These are phyloP conservation scores for Drosophila suzukii DNA, from an alignment of 1,140 invertebrate species.

Conservation along the genomic window DNA sequence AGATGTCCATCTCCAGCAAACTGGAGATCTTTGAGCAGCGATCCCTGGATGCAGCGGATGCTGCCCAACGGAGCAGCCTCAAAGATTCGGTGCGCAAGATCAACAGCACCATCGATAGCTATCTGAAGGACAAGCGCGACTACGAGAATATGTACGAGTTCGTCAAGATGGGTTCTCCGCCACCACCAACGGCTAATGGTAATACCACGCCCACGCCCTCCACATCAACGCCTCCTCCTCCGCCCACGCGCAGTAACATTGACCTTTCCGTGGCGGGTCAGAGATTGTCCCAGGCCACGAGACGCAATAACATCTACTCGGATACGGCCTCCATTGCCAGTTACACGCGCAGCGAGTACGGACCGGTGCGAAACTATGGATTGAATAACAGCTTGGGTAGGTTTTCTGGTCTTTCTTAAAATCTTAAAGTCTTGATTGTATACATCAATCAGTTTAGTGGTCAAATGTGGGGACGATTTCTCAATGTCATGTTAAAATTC, in stretches of 20 bases:
- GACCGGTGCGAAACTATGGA: conserved; percentile 70
- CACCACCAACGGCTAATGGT: conserved; percentile 10
- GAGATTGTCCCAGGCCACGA: conserved; percentile 43
- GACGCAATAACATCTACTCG: conserved; percentile 70
- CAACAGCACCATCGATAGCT: conserved; percentile 83
- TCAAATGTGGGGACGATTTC: too few species aligned
- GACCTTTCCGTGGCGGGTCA: conserved; percentile 66
- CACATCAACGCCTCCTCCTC: conserved; percentile 61
- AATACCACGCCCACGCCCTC: conserved; percentile 32
- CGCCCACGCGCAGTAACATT: conserved; percentile 67
- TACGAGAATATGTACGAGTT: conserved; percentile 83
- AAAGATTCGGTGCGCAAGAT: conserved; percentile 84
- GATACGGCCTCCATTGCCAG: conserved; percentile 82
- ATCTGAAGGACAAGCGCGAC: conserved; percentile 83
- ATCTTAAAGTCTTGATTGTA: not conserved
- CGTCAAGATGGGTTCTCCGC: conserved; percentile 67
- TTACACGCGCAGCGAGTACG: conserved; percentile 82
- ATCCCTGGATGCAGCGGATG: conserved; percentile 46
- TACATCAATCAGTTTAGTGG: too few species aligned
- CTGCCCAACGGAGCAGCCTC: conserved; percentile 69
- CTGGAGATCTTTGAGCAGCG: conserved; percentile 81
- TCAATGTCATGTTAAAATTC: too few species aligned
- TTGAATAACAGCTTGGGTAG: conserved; percentile 79
- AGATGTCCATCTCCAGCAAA: conserved; percentile 76
- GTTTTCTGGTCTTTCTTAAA: not conserved